Evolutionary conservation across 2,888 invertebrate genomes (phyloP).

Genomic region (Iselma pallidipennis): DNA sequence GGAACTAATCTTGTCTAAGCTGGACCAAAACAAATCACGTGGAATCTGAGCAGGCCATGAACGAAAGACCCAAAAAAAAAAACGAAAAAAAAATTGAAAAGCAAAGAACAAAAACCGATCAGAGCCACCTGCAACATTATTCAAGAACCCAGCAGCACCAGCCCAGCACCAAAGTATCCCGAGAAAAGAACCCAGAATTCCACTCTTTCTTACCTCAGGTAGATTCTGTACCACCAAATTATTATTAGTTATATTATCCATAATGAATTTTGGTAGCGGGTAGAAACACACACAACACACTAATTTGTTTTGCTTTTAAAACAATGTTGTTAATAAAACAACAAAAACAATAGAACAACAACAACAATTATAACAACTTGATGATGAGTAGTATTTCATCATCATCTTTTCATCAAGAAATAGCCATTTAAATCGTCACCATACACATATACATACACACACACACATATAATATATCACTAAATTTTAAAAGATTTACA

Average conservation of each 20-base stretch:
- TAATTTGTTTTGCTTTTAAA: not conserved
- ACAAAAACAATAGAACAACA: constrained; percentile 5
- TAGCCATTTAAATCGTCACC: constrained; percentile 17
- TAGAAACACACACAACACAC: constrained; percentile 5
- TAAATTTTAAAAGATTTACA: constrained; percentile 19
- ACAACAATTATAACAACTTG: too few relatives aligned
- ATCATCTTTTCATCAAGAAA: not conserved
- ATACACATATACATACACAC: not conserved
- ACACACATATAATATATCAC: constrained; percentile 5
- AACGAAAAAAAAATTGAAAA: not conserved
- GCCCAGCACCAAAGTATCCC: not conserved
- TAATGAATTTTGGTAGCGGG: constrained; percentile 24
- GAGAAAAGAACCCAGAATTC: constrained; percentile 3
- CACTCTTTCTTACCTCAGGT: constrained; percentile 45
- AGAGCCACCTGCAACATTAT: not conserved
- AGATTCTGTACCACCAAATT: constrained; percentile 47
- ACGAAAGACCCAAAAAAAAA: not conserved
- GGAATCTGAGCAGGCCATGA: not conserved
- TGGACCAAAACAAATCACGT: not conserved
- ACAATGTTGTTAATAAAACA: not conserved
- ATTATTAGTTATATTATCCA: constrained; percentile 51
- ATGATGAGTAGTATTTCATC: not conserved
- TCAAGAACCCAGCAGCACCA: not conserved
- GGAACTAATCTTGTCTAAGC: too few relatives aligned
- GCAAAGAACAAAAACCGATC: not conserved